Base-by-base conservation (phyloP, 1,140 invertebrate genomes). In the Coptotermes formosanus region DNA sequence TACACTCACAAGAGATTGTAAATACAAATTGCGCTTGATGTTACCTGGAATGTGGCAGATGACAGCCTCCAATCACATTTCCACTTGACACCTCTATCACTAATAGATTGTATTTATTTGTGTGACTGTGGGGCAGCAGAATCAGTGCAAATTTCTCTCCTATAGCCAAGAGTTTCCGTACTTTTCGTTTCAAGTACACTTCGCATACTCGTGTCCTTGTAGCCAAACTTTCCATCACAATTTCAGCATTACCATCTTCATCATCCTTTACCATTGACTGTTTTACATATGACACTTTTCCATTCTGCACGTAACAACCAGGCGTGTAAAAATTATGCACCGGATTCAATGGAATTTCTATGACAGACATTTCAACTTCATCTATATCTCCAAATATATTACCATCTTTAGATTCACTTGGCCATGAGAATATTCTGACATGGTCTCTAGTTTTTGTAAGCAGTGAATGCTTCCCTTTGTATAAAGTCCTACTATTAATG, bases 81-180 rank as follows among this genome's bases (percentile, higher is more conserved):
- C 83, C 83, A 32, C 44, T 52, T 59, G 43, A 48, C n/a, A 84
- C 16, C n/a, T 84, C 83, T 14, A 84, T 52, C 11, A 84, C 45
- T 6, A 84, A 19, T 30, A 84, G 45, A 16, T 84, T 84, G 45
- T 30, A 32, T 25, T 84, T 84, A 45, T 45, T 52, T 21, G 23
- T 30, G 19, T n/a, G 44, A 84, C 45, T 52, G 30, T 45, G 45
- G 30, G 43, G 83, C 45, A 84, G 16, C 25, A 84, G 83, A 21
- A 84, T 25, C 23, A 84, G 45, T 52, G 83, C 83, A 48, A 84
- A 84, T 84, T 84, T 84, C 45, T 84, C 83, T 55, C 83, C 83
- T 19, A 84, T 32, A 84, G 83, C 83, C 83, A 84, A 52, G 16
- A 84, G 45, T 84, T 84, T 84, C 45, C 83, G 8, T 30, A 84